Conservation (phyloP, 2,888 invertebrate species). For the Philereme transversata region DNA sequence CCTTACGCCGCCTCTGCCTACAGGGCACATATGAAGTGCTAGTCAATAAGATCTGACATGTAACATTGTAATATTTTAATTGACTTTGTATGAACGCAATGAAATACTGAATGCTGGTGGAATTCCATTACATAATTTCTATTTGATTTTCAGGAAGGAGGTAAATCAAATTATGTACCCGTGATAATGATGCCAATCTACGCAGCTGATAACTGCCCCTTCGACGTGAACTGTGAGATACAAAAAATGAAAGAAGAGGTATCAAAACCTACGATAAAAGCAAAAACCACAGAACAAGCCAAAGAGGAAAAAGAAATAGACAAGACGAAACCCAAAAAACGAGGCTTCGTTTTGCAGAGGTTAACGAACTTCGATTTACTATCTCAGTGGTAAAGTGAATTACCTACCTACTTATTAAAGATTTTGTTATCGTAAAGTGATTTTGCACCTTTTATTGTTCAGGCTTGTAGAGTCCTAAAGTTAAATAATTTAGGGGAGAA, state of each 20-base stretch:
- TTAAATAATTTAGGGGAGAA: no score
- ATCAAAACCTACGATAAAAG: slow-evolving; percentile 48
- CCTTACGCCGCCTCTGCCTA: no score
- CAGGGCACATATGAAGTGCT: no score
- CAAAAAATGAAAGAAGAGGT: slow-evolving; percentile 58
- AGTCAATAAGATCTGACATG: no score
- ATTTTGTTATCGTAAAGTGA: no score
- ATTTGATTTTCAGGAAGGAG: slow-evolving; percentile 44
- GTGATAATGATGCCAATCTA: slow-evolving; percentile 76
- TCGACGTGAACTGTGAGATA: slow-evolving; percentile 68
- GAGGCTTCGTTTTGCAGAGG: slow-evolving; percentile 65
- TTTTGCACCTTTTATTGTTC: no score
- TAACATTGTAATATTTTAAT: no score
- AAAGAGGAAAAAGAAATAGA: slow-evolving; percentile 56
- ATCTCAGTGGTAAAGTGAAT: slow-evolving; percentile 63
- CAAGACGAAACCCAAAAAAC: slow-evolving; percentile 60
- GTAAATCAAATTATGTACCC: slow-evolving; percentile 63
- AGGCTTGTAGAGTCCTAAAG: no score
- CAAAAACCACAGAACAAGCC: slow-evolving; percentile 34
- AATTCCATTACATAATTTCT: not conserved
- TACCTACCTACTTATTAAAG: no score
- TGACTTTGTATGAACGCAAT: no score
- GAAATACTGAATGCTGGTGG: no score
- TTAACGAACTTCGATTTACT: slow-evolving; percentile 72
- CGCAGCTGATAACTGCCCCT: slow-evolving; percentile 68